Evolutionary conservation across 2,113 vertebrate genomes (phyloP), one percentile per base, ranked within the genome.

Genomic region (Pelecanoides urinatrix): DNA sequence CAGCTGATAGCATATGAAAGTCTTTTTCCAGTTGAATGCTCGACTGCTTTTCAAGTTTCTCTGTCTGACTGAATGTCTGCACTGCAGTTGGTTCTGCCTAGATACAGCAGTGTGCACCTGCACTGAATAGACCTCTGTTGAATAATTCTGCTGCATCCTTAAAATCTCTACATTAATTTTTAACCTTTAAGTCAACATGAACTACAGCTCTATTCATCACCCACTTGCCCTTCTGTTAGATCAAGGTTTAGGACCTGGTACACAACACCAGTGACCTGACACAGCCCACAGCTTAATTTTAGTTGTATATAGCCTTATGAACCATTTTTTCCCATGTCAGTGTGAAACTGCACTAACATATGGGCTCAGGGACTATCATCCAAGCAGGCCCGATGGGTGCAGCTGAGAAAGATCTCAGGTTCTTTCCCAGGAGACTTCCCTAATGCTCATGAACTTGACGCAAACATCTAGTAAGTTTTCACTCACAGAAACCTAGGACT

Each of bases 401-500:
- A 68, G 61, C 34, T 78, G 40, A 91, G 76, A 81, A 67, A 40
- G 36, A 67, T 27, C 30, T 78, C 58, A 49, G 25, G 25, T 49
- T 67, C 47, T 75, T 81, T 72, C 47, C 18, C 49, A 84, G 47
- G 32, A 58, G 38, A 62, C 6, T 82, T 94, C 70, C 93, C 42
- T 34, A 96, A 94, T 84, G 88, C 47, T 94, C 45, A 78, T 42
- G 56, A 92, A 88, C 44, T 74, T 89, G 65, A 90, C 3, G 9
- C 49, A 96, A 90, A 88, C 40, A 61, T 59, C 76, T 96, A 74
- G 38, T 47, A 90, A 62, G 50, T 93, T 75, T 94, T 93, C 73
- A 80, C 38, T 91, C 86, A 97, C 79, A 97, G 74, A 85, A 97
- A 95, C 58, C 19, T 75, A 62, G 32, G 71, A 97, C 89, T 90